Evolutionary conservation across 2,888 invertebrate genomes (phyloP).

Genomic region (Gortyna flavago): DNA sequence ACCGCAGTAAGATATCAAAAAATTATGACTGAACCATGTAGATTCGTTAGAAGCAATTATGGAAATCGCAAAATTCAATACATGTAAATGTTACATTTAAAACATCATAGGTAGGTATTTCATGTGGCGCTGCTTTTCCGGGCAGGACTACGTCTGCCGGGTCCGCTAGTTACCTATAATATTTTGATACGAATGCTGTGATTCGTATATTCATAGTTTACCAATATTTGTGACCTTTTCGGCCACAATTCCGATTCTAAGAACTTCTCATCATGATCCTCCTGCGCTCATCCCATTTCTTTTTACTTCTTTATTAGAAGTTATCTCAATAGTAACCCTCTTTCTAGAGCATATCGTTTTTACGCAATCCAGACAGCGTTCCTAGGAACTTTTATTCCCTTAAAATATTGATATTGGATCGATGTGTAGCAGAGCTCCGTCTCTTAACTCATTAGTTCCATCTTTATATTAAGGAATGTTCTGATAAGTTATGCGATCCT

Average conservation of each 20-base stretch:
- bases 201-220: neutral
- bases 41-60: too few relatives aligned
- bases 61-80: too few relatives aligned
- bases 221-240: neutral
- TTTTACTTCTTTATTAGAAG: neutral
- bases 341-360: neutral
- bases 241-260: neutral
- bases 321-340: neutral
- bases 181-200: neutral
- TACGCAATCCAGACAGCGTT: neutral
- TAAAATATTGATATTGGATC: neutral
- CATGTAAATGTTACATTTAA: too few relatives aligned
- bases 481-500: slow-evolving; percentile 1
- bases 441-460: neutral
- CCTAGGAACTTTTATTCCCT: neutral
- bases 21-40: too few relatives aligned
- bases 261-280: neutral
- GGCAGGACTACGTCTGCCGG: too few relatives aligned
- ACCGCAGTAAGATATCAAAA: too few relatives aligned
- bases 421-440: neutral
- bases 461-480: neutral
- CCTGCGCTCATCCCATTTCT: neutral
- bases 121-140: too few relatives aligned
- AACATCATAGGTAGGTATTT: too few relatives aligned
- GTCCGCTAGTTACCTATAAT: neutral